These are phyloP conservation scores for Eciton burchellii DNA, from an alignment of 1,140 invertebrate genomes.

Conservation along the genomic window DNA sequence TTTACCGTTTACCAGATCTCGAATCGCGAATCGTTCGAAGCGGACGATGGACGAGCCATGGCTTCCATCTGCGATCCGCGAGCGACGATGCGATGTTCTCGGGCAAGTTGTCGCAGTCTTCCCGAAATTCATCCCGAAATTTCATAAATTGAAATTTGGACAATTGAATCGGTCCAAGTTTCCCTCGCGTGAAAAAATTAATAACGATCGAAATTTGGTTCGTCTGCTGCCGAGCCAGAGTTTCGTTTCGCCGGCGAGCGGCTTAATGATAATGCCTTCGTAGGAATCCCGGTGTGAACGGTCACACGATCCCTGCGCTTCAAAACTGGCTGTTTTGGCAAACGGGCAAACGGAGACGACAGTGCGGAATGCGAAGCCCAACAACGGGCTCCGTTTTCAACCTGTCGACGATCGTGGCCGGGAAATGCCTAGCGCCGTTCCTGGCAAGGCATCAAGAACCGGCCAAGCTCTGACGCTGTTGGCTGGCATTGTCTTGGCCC, in stretches of 20 bases:
- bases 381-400: slow-evolving; percentile 20
- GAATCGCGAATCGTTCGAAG: neutral
- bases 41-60: neutral
- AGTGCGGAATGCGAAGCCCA: neutral
- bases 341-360: slow-evolving; percentile 2
- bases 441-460: slow-evolving; percentile 81
- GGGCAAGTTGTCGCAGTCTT: too few relatives aligned
- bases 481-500: slow-evolving; percentile 80
- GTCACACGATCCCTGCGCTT: neutral
- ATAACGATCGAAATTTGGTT: slow-evolving; percentile 2
- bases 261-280: slow-evolving; percentile 12
- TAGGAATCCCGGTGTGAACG: neutral
- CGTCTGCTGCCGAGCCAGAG: too few relatives aligned
- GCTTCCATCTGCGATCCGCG: neutral
- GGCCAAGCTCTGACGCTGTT: slow-evolving; percentile 81
- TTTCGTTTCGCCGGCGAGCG: neutral
- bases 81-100: neutral
- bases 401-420: slow-evolving; percentile 46
- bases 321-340: slow-evolving; percentile 42
- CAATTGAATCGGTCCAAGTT: neutral
- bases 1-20: neutral
- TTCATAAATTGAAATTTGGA: neutral
- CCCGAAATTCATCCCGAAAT: neutral
- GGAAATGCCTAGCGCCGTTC: slow-evolving; percentile 56
- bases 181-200: neutral